Percentiles rank a stretch among this genome's conserved stretches.
Evolutionary conservation across 37 sponge, comb jelly and placozoan genomes (phyloP).

Genomic region (Aphrocallistes beatrix): DNA sequence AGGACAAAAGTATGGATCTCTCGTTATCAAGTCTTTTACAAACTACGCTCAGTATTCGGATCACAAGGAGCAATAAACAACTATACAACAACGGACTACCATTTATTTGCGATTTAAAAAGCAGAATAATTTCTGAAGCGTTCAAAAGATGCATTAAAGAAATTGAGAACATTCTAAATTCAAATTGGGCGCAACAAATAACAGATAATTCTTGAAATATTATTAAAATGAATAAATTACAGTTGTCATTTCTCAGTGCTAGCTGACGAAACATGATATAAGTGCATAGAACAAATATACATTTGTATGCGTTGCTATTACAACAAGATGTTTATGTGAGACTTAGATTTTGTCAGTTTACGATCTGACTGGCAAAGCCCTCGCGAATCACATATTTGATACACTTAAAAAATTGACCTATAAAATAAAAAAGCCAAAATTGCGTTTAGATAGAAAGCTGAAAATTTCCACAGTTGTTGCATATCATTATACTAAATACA

Average conservation of each 20-base stretch:
- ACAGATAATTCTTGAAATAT: not conserved
- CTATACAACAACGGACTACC: not conserved
- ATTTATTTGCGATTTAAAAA: not conserved
- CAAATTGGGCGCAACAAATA: slow-evolving; percentile 17
- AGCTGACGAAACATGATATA: slow-evolving; percentile 19
- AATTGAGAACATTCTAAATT: slow-evolving; percentile 5
- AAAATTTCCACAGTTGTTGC: too few species aligned
- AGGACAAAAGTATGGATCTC: not conserved
- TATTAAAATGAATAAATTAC: slow-evolving; percentile 12
- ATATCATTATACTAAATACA: too few species aligned
- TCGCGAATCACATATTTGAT: not conserved
- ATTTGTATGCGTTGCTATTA: not conserved
- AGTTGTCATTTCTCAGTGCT: slow-evolving; percentile 11
- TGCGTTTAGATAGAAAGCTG: too few species aligned
- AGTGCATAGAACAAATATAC: not conserved
- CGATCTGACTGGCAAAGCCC: too few species aligned
- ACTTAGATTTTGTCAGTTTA: too few species aligned
- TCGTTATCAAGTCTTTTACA: slow-evolving; percentile 14
- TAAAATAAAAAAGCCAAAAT: too few species aligned
- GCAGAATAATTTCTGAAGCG: not conserved
- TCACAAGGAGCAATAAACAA: not conserved
- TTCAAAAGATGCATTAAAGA: not conserved
- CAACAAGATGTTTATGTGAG: too few species aligned
- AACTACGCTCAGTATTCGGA: slow-evolving; percentile 18
- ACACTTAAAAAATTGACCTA: too few species aligned